Conservation (phyloP, 2,113 vertebrate species). For the Dicerorhinus sumatrensis region DNA sequence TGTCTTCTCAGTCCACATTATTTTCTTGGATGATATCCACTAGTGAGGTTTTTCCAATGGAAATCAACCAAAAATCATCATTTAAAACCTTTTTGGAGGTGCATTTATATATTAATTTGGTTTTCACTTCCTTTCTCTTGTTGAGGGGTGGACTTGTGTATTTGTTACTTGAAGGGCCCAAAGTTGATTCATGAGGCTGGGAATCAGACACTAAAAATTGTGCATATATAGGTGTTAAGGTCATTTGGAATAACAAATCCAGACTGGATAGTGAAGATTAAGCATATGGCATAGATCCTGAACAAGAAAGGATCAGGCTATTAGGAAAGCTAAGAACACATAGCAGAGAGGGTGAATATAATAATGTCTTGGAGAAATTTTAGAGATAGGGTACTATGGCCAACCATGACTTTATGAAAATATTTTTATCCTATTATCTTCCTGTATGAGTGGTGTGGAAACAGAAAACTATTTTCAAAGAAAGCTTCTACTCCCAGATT, state of each 20-base stretch:
- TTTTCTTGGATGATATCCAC: not conserved
- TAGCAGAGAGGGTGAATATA: not conserved
- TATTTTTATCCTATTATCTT: not conserved
- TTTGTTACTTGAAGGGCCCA: not conserved
- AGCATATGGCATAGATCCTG: not conserved
- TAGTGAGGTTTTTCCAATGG: not conserved
- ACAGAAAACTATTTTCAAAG: not conserved
- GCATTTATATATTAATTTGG: not conserved
- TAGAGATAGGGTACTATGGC: not conserved
- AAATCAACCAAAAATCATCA: not conserved
- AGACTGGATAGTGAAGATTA: not conserved
- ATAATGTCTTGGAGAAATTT: not conserved
- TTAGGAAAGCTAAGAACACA: not conserved
- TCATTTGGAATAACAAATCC: not conserved
- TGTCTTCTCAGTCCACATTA: not conserved
- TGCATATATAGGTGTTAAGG: not conserved
- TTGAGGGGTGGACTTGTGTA: not conserved
- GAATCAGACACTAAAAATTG: not conserved
- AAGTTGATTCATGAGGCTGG: not conserved
- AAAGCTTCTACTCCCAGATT: not conserved
- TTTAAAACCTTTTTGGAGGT: not conserved
- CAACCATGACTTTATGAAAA: not conserved
- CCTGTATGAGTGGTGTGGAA: not conserved
- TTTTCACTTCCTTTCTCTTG: not conserved
- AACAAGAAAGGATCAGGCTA: not conserved